A percentile compares a stretch with the other conserved stretches of the same genome.
Evolutionary conservation across 2,113 vertebrate species (phyloP).

Genomic region (Cryptomyrus ogoouensis): DNA sequence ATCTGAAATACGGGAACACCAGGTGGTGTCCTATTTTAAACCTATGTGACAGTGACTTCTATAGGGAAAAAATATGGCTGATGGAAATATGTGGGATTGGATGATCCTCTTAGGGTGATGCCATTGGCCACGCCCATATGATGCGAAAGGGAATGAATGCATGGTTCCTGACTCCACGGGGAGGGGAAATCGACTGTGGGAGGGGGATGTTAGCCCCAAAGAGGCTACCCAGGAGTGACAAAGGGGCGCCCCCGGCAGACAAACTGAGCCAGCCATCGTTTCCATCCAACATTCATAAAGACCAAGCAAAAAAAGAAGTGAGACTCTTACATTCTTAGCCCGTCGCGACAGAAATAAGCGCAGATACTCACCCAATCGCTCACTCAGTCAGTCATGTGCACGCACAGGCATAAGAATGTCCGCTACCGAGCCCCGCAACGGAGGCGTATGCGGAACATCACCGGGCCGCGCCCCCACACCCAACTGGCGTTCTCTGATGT

Average conservation of each 20-base stretch:
- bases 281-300: conserved; percentile 24
- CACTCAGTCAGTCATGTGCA: conserved; percentile 21
- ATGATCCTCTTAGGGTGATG: not conserved
- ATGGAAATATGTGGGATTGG: not conserved
- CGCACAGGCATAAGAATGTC: conserved; percentile 9
- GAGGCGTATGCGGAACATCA: not conserved
- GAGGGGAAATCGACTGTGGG: not conserved
- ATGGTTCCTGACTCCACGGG: not conserved
- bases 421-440: too few species aligned
- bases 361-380: conserved; percentile 22
- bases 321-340: conserved; percentile 23
- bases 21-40: not conserved
- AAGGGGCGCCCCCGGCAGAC: conserved; percentile 42
- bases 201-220: conserved; percentile 31
- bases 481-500: conserved; percentile 25
- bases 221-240: not conserved
- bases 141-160: not conserved
- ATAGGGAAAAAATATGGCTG: not conserved
- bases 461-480: conserved; percentile 16
- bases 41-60: not conserved
- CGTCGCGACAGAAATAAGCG: conserved; percentile 20
- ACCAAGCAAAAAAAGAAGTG: conserved; percentile 12
- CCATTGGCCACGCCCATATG: not conserved
- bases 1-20: not conserved
- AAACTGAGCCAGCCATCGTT: conserved; percentile 41